Evolutionary conservation across 1,140 invertebrate genomes (phyloP).

Genomic region (Dufourea novaeangliae): DNA sequence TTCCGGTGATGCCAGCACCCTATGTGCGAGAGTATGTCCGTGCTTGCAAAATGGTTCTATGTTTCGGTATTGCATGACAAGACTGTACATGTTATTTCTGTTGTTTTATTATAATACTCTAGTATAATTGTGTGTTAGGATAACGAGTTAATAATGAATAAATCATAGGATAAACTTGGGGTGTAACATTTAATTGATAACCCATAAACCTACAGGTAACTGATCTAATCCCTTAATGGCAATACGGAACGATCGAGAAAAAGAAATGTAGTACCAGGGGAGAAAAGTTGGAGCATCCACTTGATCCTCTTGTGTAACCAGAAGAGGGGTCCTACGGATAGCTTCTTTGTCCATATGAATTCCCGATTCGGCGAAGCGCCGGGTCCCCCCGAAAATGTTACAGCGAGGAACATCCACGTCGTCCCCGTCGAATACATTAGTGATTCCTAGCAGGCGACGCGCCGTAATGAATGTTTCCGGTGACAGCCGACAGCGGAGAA

Average conservation of each 20-base stretch:
- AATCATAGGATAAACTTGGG: too few relatives aligned
- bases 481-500: constrained; percentile 74
- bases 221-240: neutral
- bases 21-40: too few relatives aligned
- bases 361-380: constrained; percentile 70
- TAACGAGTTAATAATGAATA: too few relatives aligned
- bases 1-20: too few relatives aligned
- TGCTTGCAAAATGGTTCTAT: too few relatives aligned
- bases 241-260: constrained; percentile 49
- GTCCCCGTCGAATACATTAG: constrained; percentile 72
- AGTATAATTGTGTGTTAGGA: too few relatives aligned
- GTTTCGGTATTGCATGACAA: too few relatives aligned
- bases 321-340: constrained; percentile 20
- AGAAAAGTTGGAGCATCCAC: constrained; percentile 16
- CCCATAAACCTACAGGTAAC: too few relatives aligned
- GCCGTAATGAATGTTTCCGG: constrained; percentile 79
- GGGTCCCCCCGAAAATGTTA: constrained; percentile 51
- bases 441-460: constrained; percentile 73
- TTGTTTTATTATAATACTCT: too few relatives aligned
- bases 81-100: too few relatives aligned
- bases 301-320: constrained; percentile 53
- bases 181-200: too few relatives aligned
- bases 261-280: constrained; percentile 46
- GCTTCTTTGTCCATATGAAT: constrained; percentile 72
- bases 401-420: constrained; percentile 32